Evolutionary conservation across 2,113 vertebrate species (phyloP), one percentile per base, ranked within the genome.

Genomic region (Narcine bancroftii): DNA sequence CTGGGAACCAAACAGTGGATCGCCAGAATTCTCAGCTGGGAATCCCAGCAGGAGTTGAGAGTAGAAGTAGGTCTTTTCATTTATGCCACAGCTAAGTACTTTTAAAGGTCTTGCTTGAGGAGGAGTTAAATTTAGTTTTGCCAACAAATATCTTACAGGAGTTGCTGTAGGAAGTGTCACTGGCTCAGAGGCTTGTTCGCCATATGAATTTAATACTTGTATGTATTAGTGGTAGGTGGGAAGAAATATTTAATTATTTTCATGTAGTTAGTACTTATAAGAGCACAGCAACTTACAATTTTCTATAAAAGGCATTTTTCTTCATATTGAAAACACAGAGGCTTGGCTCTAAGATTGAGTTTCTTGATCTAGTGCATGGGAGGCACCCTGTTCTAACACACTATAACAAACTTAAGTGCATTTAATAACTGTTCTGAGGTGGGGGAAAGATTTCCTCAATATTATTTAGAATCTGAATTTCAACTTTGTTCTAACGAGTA

Each of bases 1-100:
- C 26, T 91, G 89, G 63, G 89, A 91, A 91, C 39, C 26, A 42
- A 71, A 33, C 26, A 69, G 24, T 91, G 42, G 71, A 69, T 91
- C 89, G n/a, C 89, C 69, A 65, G 42, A 91, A 91, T 91, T 69
- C 63, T 91, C 89, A 91, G 89, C 89, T 91, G 89, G 89, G 89
- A 91, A 47, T 65, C 36, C 65, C 47, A 65, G 89, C 89, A 91
- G 89, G 63, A 91, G 89, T 65, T 47, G 63, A 91, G 89, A 91
- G 63, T 26, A 69, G 65, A 65, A 91, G 65, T 29, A 71, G 89
- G 45, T 39, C 39, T 91, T 91, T 71, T 91, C 69, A 71, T 91
- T 91, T 91, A 69, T 91, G 66, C 65, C 24, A 53, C 39, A 69
- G 42, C 63, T 45, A 69, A 69, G 39, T 26, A 91, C 89, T 91